Base-by-base conservation (phyloP, 2,797 vertebrate species). In the Trematomus bernacchii region DNA sequence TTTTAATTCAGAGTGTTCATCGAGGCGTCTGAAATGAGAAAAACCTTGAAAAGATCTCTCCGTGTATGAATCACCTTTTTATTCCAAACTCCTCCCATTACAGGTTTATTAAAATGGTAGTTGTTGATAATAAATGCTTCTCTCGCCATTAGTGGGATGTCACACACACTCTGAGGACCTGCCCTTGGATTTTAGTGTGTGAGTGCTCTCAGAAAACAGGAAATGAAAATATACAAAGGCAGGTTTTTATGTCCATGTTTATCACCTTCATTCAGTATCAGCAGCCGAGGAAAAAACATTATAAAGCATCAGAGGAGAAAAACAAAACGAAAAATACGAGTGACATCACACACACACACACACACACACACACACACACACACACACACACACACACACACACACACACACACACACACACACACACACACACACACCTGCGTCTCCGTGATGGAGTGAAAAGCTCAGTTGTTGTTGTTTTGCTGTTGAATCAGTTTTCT, bases 191-290 rank as follows among this genome's bases (percentile, higher is more conserved):
- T 67, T 75, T 75, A 78, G 76, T 53, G 53, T 53, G 53, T 16
- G 68, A 75, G 76, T 15, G 62, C 48, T 77, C 8, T 4, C 59
- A 68, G 81, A 86, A 73, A 83, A 81, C 58, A 70, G 85, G 73
- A 86, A 87, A 85, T 83, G 74, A 82, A 90, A 88, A 79, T 77
- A 78, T 47, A 87, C 86, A 90, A 86, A 90, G 68, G 68, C 57
- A n/a, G 71, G 48, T n/a, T 80, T 89, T 89, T 85, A 85, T 89
- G 87, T 83, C 79, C 60, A 74, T 90, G 89, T 89, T 89, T 86
- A 89, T 90, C 83, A 89, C 86, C 86, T 87, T 89, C 86, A 92
- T 77, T 89, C 79, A 44, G 77, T 68, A 85, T 84, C 76, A 64
- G 81, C 71, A 0, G 76, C 9, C 8, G 57, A 84, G 83, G 77